These are phyloP conservation scores for Spea multiplicata DNA, from an alignment of 2,113 vertebrate species.

Conservation along the genomic window DNA sequence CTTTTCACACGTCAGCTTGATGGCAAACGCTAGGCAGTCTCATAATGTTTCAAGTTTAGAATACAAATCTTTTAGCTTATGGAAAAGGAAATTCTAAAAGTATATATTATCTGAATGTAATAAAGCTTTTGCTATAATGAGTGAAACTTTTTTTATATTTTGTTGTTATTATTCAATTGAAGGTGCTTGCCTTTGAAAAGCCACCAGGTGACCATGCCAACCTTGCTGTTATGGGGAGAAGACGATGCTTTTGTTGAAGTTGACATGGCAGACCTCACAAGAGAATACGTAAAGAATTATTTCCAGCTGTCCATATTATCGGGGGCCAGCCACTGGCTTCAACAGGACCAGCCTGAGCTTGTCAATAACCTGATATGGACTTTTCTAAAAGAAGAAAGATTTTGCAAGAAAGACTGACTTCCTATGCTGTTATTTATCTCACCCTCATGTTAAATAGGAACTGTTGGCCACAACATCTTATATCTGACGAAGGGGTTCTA, in stretches of 20 bases:
- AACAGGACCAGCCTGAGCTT: slow-evolving; percentile 95
- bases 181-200: slow-evolving; percentile 88
- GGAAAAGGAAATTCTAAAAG: too few species aligned
- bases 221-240: slow-evolving; percentile 91
- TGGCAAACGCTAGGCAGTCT: too few species aligned
- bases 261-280: slow-evolving; percentile 92
- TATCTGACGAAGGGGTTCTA: slow-evolving; percentile 55
- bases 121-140: too few species aligned
- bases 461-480: slow-evolving; percentile 38
- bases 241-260: slow-evolving; percentile 90
- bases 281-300: slow-evolving; percentile 88
- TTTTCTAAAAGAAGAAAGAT: slow-evolving; percentile 90
- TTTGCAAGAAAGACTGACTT: slow-evolving; percentile 73
- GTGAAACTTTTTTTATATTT: neutral
- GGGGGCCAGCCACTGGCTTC: slow-evolving; percentile 94
- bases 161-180: slow-evolving; percentile 38
- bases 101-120: too few species aligned
- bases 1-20: too few species aligned
- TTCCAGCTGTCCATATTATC: slow-evolving; percentile 93
- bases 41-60: too few species aligned
- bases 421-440: slow-evolving; percentile 42
- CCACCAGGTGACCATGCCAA: slow-evolving; percentile 83
- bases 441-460: too few species aligned
- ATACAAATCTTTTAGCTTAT: too few species aligned
- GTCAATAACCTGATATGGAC: slow-evolving; percentile 98